Percentiles rank a stretch among this genome's conserved stretches.
phyloP scores from a whole-genome alignment of 1,140 invertebrate species.

The Pachypsylla venusta region DNA sequence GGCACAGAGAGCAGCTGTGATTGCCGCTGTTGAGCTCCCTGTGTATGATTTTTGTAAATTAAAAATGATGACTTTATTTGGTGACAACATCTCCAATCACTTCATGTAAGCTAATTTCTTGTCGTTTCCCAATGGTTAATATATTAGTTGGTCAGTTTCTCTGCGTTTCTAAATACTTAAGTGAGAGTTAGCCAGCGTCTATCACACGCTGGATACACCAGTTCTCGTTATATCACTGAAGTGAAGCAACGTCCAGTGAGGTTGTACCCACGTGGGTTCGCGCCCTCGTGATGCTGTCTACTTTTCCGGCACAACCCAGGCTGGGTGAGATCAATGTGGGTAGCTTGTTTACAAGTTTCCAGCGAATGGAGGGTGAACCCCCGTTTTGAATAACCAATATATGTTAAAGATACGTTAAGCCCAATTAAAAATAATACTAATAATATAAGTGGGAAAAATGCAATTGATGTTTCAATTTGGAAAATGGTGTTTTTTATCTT shows the following conservation, averaged over 20 bases:
- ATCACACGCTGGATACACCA: too few species aligned
- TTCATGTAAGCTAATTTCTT: constrained; percentile 49
- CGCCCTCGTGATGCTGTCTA: too few species aligned
- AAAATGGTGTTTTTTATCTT: not conserved
- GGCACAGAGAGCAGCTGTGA: constrained; percentile 76
- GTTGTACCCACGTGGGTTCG: too few species aligned
- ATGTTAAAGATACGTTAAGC: too few species aligned
- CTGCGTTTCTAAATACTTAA: not conserved
- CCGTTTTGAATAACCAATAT: too few species aligned
- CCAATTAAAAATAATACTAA: not conserved
- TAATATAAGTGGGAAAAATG: not conserved
- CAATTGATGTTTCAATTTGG: not conserved
- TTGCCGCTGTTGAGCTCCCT: constrained; percentile 84
- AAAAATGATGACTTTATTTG: constrained; percentile 50
- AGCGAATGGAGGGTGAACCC: too few species aligned
- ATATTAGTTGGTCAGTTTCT: constrained; percentile 12
- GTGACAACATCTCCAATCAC: constrained; percentile 71
- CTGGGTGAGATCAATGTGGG: too few species aligned
- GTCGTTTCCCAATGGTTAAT: constrained; percentile 10
- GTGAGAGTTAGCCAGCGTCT: too few species aligned
- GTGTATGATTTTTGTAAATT: constrained; percentile 85
- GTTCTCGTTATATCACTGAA: too few species aligned
- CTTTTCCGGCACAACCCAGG: too few species aligned
- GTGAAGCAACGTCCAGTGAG: too few species aligned
- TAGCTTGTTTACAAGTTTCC: too few species aligned